Evolutionary conservation across 2,797 vertebrate genomes (phyloP), one percentile per base, ranked within the genome.

Genomic region (Betta splendens): DNA sequence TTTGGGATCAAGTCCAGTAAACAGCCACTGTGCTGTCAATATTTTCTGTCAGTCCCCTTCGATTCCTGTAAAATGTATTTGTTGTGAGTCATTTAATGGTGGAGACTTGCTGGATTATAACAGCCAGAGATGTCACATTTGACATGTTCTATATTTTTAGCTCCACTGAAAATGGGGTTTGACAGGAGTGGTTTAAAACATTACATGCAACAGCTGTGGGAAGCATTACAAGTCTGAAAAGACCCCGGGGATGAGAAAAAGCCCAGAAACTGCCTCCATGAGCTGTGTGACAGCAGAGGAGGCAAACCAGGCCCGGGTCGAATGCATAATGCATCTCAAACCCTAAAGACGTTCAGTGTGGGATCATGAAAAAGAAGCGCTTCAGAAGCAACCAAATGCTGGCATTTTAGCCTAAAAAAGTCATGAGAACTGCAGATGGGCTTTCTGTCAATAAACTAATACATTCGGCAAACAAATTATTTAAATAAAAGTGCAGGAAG

Each of bases 1-100:
- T 79, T 72, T 74, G 57, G 80, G 72, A 76, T 40, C 66, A 20
- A 46, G 59, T 77, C 74, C 80, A 85, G 60, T 20, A 50, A 67
- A 46, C 57, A 74, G 52, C 62, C 64, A 58, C 73, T 59, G 61
- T 70, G 76, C 65, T n/a, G 17, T 80, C 76, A 75, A 70, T 72
- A 58, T 65, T 73, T 76, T 62, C 64, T 45, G 48, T 63, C 42
- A 57, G 58, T 64, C 46, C 55, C 53, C 7, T 18, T 13, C 53
- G 22, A 73, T 47, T 42, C 12, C 32, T 20, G 42, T 43, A 5
- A 58, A 26, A 54, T 21, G 4, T 13, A 3, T 33, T 33, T 42
- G 43, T 9, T 26, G 5, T 15, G 22, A 56, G 31, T 13, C 6
- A 52, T 16, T 58, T 13, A 23, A 23, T 33, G 26, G 17, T 3